These are phyloP conservation scores for Atherix ibis DNA, from an alignment of 2,888 invertebrate species.

Conservation along the genomic window DNA sequence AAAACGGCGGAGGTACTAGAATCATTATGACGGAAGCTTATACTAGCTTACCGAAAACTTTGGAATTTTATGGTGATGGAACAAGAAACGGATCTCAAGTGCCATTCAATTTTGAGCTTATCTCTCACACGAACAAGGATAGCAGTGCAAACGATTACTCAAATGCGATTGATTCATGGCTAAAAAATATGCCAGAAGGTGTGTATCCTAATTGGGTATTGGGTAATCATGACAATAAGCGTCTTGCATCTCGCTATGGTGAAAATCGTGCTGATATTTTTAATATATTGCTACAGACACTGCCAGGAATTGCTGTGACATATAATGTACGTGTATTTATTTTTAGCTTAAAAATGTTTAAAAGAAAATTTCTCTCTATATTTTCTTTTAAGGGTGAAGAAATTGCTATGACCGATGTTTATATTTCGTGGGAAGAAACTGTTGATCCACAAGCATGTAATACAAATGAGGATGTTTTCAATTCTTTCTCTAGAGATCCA, in stretches of 20 bases:
- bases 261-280: conserved; percentile 35
- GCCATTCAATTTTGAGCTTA: conserved; percentile 44
- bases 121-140: conserved; percentile 31
- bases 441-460: conserved; percentile 42
- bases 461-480: conserved; percentile 31
- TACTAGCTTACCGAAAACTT: conserved; percentile 34
- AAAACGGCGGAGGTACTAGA: conserved; percentile 30
- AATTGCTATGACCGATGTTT: conserved; percentile 51
- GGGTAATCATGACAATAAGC: conserved; percentile 36
- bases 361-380: no score
- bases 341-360: neutral
- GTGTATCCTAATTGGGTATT: conserved; percentile 40
- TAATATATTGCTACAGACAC: conserved; percentile 38
- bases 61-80: conserved; percentile 38
- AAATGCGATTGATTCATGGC: conserved; percentile 36
- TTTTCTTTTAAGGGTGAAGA: conserved; percentile 49
- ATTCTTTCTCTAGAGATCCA: conserved; percentile 33
- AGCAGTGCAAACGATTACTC: conserved; percentile 36
- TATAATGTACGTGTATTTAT: conserved; percentile 32
- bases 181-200: conserved; percentile 36
- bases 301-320: conserved; percentile 44
- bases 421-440: conserved; percentile 42
- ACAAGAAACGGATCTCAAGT: conserved; percentile 36
- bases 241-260: conserved; percentile 34
- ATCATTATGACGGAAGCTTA: conserved; percentile 42